Base-by-base conservation (phyloP, 2,797 vertebrate species). In the Onychomys leucogaster region DNA sequence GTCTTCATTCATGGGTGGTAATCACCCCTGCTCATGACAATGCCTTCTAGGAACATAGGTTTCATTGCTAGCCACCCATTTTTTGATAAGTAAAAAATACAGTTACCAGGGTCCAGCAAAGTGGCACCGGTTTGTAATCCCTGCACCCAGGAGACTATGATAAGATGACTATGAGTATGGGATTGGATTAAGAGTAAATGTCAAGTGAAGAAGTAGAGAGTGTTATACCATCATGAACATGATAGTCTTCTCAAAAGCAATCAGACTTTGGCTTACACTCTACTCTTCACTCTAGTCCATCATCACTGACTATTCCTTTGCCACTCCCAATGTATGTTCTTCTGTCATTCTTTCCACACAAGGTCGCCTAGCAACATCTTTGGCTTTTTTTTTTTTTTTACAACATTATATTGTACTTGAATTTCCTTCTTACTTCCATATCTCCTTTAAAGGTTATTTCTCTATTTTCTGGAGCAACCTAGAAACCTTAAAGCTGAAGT, bases 141-240 rank as follows among this genome's bases (percentile, higher is more conserved):
- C 4, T 6, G 65, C 23, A 57, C 25, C 23, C 21, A 41, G n/a
- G 25, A 32, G 5, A 9, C n/a, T 73, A 9, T 73, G 12, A 7
- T 34, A 57, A 37, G 13, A 29, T 6, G 21, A 41, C 2, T 9
- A 6, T 16, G 11, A 37, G 13, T 1, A 25, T 23, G 11, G 12
- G 12, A 37, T 32, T 21, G 5, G 23, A n/a, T 8, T 32, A 41
- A 57, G 8, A 16, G 2, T 41, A 41, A 13, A 13, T 1, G 27
- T 16, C 34, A 57, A 61, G 25, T 59, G 49, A 43, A 32, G 73
- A 46, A 13, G 17, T 17, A 49, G 29, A 37, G 14, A 14, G 14
- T 32, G 43, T 1, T 9, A 12, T 21, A 34, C 7, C 34, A 19
- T 11, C 9, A 4, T 27, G 32, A 27, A 5, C 5, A 1, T 1